phyloP scores from a whole-genome alignment of 2,797 vertebrate genomes.

The Pangasius krempfi region DNA sequence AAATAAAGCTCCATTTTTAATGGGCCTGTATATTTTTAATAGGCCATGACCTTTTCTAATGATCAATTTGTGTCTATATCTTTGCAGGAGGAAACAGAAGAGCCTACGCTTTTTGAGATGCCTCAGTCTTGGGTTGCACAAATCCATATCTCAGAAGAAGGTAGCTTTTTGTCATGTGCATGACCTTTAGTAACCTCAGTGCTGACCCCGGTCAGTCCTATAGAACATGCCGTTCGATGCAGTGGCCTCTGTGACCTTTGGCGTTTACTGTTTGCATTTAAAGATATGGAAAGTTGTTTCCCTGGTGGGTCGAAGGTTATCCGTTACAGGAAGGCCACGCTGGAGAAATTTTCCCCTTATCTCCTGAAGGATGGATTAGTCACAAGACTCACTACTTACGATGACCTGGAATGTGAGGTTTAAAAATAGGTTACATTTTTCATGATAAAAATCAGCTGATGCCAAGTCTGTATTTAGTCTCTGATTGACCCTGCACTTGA shows the following conservation, averaged over 20 bases:
- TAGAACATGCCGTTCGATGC: not conserved
- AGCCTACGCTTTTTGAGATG: slow-evolving; percentile 77
- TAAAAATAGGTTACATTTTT: not conserved
- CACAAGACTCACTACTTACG: slow-evolving; percentile 76
- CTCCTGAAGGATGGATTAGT: slow-evolving; percentile 78
- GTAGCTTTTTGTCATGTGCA: slow-evolving; percentile 62
- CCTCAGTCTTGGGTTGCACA: slow-evolving; percentile 83
- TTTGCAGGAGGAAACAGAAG: slow-evolving; percentile 66
- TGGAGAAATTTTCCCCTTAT: slow-evolving; percentile 82
- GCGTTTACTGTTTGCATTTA: slow-evolving; percentile 14
- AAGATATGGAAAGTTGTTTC: slow-evolving; percentile 83
- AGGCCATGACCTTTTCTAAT: not conserved
- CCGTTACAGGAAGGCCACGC: slow-evolving; percentile 76
- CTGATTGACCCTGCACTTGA: not conserved
- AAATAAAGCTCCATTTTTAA: not conserved
- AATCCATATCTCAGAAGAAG: slow-evolving; percentile 77
- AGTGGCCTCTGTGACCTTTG: not conserved
- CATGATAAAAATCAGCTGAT: not conserved
- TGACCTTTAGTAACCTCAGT: slow-evolving; percentile 24
- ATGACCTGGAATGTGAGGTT: slow-evolving; percentile 80
- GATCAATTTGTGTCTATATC: not conserved
- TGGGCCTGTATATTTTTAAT: not conserved
- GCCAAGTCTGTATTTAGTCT: not conserved
- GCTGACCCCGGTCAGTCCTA: not conserved
- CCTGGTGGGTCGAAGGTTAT: slow-evolving; percentile 77